These are phyloP conservation scores for Netelia fuscicornis DNA, from an alignment of 2,888 invertebrate genomes.

Conservation along the genomic window DNA sequence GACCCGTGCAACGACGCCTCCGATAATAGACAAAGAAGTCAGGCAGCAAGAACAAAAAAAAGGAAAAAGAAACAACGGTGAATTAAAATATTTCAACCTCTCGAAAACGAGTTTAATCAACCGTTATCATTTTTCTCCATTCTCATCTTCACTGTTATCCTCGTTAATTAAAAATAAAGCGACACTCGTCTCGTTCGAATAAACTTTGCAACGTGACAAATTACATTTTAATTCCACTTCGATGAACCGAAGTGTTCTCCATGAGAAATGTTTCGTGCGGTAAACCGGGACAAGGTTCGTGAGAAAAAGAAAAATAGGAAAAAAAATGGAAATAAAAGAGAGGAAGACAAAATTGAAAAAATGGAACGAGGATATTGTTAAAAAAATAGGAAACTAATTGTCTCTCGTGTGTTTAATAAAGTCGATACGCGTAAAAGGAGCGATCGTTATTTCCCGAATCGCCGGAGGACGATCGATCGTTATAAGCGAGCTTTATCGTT, in stretches of 20 bases:
- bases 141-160: too few relatives aligned
- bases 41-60: constrained; percentile 4
- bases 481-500: neutral
- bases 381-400: neutral
- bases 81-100: too few relatives aligned
- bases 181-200: too few relatives aligned
- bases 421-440: neutral
- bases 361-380: constrained; percentile 1
- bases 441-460: neutral
- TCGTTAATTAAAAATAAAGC: too few relatives aligned
- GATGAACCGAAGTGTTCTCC: neutral
- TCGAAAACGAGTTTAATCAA: too few relatives aligned
- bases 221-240: too few relatives aligned
- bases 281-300: constrained; percentile 15
- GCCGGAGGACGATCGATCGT: constrained; percentile 31
- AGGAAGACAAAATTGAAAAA: neutral
- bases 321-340: neutral
- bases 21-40: constrained; percentile 41
- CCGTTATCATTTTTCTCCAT: too few relatives aligned
- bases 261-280: neutral
- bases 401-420: neutral
- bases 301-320: neutral
- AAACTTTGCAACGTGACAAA: too few relatives aligned
- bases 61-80: constrained; percentile 9
- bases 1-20: constrained; percentile 36